Conservation (phyloP, 2,113 vertebrate species). For the Thryonomys swinderianus region DNA sequence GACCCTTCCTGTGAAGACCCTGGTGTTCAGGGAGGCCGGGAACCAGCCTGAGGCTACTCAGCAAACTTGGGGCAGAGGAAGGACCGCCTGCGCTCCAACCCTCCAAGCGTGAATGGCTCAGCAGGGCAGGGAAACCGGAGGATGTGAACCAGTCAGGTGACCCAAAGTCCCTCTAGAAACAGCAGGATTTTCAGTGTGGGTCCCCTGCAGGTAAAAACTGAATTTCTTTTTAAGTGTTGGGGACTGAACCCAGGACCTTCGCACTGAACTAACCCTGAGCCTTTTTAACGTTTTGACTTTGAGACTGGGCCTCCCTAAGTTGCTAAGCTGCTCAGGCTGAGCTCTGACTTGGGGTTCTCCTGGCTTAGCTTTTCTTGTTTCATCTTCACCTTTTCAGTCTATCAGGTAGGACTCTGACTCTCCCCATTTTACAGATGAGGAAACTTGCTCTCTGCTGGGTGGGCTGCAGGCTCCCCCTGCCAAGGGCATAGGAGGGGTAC, state of each 20-base stretch:
- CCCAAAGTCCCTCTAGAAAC: not conserved
- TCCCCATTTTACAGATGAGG: not conserved
- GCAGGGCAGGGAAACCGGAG: not conserved
- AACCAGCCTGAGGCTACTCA: not conserved
- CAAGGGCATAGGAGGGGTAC: conserved; percentile 7
- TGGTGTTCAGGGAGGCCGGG: not conserved
- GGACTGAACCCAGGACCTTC: not conserved
- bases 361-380: not conserved
- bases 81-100: accelerated
- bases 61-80: not conserved
- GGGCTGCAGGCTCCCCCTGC: not conserved
- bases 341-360: not conserved
- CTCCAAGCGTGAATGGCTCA: not conserved
- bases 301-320: not conserved
- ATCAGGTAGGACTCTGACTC: not conserved
- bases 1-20: not conserved
- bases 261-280: not conserved
- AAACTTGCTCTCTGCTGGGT: not conserved
- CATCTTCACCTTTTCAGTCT: not conserved
- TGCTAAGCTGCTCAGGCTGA: no score
- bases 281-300: not conserved
- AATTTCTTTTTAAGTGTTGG: not conserved
- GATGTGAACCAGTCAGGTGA: not conserved
- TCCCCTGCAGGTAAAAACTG: not conserved
- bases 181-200: no score